Conservation (phyloP, 2,888 invertebrate species). For the Elmis aenea region DNA sequence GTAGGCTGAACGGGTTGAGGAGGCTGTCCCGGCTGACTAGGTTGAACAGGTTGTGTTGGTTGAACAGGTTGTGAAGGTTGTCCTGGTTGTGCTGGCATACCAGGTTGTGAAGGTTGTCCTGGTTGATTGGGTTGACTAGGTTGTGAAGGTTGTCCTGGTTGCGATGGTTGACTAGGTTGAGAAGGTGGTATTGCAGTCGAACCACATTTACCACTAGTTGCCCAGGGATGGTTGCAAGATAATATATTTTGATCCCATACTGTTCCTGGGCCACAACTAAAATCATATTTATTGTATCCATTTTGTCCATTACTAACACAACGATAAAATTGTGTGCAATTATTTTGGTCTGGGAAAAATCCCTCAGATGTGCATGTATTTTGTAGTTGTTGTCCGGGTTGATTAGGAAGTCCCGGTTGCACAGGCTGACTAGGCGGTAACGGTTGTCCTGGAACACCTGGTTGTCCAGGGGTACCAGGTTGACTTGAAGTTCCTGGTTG, state of each 20-base stretch:
- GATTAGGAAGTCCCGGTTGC: constrained; percentile 30
- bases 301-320: constrained; percentile 56
- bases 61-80: constrained; percentile 10
- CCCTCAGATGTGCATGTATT: constrained; percentile 17
- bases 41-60: constrained; percentile 9
- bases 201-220: constrained; percentile 34
- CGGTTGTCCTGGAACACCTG: constrained; percentile 12
- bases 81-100: constrained; percentile 22
- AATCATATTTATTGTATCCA: constrained; percentile 60
- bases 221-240: constrained; percentile 69
- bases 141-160: constrained; percentile 16
- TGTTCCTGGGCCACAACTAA: constrained; percentile 69
- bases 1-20: constrained; percentile 18
- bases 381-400: constrained; percentile 20
- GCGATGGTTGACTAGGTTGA: constrained; percentile 18
- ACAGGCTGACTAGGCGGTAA: constrained; percentile 18
- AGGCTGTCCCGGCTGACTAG: constrained; percentile 21
- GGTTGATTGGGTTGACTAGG: constrained; percentile 41
- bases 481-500: constrained; percentile 16
- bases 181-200: constrained; percentile 15
- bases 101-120: constrained; percentile 23
- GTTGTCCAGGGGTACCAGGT: constrained; percentile 18
- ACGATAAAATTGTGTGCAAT: constrained; percentile 73
- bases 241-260: constrained; percentile 67
- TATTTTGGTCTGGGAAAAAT: constrained; percentile 26